phyloP scores from a whole-genome alignment of 2,113 vertebrate genomes.

The Leucopsar rothschildi region DNA sequence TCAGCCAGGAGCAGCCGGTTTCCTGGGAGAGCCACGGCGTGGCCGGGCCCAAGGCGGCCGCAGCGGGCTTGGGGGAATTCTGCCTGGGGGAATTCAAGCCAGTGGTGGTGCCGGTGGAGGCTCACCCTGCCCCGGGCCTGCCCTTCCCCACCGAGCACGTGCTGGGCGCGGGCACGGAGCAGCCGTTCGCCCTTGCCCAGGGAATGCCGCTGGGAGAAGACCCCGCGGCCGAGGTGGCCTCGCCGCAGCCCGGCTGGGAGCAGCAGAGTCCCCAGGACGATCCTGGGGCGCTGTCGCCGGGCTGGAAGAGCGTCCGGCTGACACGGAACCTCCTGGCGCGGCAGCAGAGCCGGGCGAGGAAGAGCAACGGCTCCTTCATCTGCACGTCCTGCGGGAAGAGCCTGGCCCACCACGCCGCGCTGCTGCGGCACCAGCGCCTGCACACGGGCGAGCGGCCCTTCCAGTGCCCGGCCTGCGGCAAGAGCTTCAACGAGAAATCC shows the following conservation, averaged over 20 bases:
- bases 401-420: slow-evolving; percentile 41
- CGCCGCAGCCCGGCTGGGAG: not conserved
- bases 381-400: slow-evolving; percentile 46
- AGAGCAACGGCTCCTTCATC: slow-evolving; percentile 53
- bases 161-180: not conserved
- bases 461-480: slow-evolving; percentile 38
- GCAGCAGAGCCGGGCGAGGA: slow-evolving; percentile 28
- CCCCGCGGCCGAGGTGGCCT: fast-evolving
- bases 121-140: not conserved
- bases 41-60: not conserved
- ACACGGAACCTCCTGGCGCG: not conserved
- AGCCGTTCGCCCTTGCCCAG: not conserved
- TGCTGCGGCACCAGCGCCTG: slow-evolving; percentile 51
- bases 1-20: not conserved
- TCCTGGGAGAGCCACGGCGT: not conserved
- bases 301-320: slow-evolving; percentile 34
- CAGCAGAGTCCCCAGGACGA: not conserved
- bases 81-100: slow-evolving; percentile 28
- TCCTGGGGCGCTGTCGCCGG: not conserved
- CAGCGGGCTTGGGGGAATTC: not conserved
- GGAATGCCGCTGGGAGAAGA: not conserved
- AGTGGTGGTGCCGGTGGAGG: slow-evolving; percentile 14
- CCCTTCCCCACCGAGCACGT: not conserved
- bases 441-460: slow-evolving; percentile 48
- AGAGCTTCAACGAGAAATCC: slow-evolving; percentile 57